Conservation (phyloP, 1,140 invertebrate species). For the Drosophila orena region DNA sequence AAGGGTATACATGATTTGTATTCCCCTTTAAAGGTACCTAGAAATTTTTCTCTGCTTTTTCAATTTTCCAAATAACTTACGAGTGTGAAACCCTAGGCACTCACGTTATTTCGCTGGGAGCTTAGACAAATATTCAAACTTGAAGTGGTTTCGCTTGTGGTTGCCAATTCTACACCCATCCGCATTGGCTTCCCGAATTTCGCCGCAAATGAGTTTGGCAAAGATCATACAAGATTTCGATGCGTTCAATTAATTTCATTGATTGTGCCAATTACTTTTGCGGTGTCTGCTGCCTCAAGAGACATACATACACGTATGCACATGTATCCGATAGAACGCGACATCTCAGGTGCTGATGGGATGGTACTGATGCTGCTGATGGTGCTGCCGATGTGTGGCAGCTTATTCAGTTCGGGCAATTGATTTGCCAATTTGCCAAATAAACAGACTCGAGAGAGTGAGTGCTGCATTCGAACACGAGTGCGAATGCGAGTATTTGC, state of each 20-base stretch:
- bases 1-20: no score
- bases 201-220: slow-evolving; percentile 49
- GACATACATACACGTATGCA: neutral
- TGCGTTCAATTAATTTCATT: slow-evolving; percentile 64
- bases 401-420: slow-evolving; percentile 57
- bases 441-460: slow-evolving; percentile 40
- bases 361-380: no score
- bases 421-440: slow-evolving; percentile 71
- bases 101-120: neutral
- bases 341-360: slow-evolving; percentile 21
- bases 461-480: slow-evolving; percentile 15
- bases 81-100: no score
- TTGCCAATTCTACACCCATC: neutral
- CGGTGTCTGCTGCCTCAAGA: slow-evolving; percentile 13
- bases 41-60: no score
- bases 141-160: neutral
- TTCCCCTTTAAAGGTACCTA: no score
- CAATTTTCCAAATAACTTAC: no score
- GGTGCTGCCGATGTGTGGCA: slow-evolving; percentile 25
- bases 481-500: slow-evolving; percentile 23
- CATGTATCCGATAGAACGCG: slow-evolving; percentile 14
- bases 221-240: slow-evolving; percentile 44
- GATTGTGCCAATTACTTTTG: slow-evolving; percentile 60
- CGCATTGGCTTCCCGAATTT: neutral
- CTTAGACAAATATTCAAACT: neutral